Conservation (phyloP, 2,113 vertebrate genomes). For the Lutjanus erythropterus region DNA sequence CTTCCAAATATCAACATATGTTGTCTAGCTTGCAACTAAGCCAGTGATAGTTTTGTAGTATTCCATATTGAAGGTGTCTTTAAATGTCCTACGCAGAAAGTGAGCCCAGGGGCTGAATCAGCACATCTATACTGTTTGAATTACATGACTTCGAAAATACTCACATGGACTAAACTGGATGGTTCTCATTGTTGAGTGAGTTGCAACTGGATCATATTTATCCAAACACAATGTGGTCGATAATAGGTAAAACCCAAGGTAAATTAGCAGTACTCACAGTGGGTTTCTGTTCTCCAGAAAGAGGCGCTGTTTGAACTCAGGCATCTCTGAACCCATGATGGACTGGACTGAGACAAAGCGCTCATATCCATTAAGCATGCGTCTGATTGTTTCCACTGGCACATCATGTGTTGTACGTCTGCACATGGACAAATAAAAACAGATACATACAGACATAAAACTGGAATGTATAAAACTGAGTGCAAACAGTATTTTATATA, state of each 20-base stretch:
- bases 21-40: neutral
- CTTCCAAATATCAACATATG: neutral
- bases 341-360: conserved; percentile 88
- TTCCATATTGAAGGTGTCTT: neutral
- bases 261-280: conserved; percentile 65
- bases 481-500: neutral
- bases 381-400: conserved; percentile 91
- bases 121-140: neutral
- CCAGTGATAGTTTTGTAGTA: neutral
- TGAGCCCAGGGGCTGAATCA: no score
- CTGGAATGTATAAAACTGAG: neutral
- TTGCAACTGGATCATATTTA: neutral
- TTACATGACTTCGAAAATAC: neutral
- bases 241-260: neutral
- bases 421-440: conserved; percentile 61
- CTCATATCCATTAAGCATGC: conserved; percentile 92
- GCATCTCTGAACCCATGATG: conserved; percentile 88
- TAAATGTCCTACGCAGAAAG: no score
- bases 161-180: neutral
- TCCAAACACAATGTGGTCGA: neutral
- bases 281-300: conserved; percentile 61
- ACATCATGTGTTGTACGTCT: conserved; percentile 92
- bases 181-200: neutral
- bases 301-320: conserved; percentile 63
- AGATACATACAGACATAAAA: neutral